These are phyloP conservation scores for Boloria euphrosyne DNA, from an alignment of 2,888 invertebrate species.

Conservation along the genomic window DNA sequence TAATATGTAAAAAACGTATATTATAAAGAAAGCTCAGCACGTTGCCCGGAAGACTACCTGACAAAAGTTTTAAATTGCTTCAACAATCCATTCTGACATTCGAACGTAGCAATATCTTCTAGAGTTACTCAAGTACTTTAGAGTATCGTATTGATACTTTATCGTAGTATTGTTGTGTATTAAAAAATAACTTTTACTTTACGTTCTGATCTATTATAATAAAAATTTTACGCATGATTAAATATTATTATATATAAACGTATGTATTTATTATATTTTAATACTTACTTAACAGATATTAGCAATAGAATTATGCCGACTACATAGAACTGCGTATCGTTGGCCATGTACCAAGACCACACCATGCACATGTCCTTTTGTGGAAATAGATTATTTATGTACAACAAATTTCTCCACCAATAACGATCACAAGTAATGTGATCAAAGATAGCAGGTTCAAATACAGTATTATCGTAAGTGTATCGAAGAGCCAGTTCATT, in stretches of 20 bases:
- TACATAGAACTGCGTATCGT: conserved; percentile 90
- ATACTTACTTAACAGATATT: conserved; percentile 85
- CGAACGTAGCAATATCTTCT: conserved; percentile 14
- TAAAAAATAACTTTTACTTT: no score
- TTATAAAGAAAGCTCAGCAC: neutral
- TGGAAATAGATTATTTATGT: conserved; percentile 90
- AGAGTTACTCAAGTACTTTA: conserved; percentile 4
- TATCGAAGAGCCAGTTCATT: conserved; percentile 88
- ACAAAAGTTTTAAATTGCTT: conserved; percentile 19
- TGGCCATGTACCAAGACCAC: conserved; percentile 93
- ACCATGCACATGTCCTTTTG: conserved; percentile 90
- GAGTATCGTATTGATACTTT: neutral
- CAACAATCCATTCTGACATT: conserved; percentile 9
- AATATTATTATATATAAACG: no score
- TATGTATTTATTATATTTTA: no score
- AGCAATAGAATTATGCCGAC: conserved; percentile 85
- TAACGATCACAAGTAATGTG: conserved; percentile 87
- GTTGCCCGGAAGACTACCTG: conserved; percentile 1
- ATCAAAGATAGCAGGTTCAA: conserved; percentile 87
- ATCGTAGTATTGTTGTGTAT: neutral
- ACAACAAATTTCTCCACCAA: conserved; percentile 93
- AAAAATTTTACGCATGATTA: no score
- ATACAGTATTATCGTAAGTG: conserved; percentile 87
- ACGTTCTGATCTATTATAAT: no score
- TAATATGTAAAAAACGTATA: conserved; percentile 12